Base-by-base conservation (phyloP, 1,140 invertebrate genomes). In the Pararge aegeria region DNA sequence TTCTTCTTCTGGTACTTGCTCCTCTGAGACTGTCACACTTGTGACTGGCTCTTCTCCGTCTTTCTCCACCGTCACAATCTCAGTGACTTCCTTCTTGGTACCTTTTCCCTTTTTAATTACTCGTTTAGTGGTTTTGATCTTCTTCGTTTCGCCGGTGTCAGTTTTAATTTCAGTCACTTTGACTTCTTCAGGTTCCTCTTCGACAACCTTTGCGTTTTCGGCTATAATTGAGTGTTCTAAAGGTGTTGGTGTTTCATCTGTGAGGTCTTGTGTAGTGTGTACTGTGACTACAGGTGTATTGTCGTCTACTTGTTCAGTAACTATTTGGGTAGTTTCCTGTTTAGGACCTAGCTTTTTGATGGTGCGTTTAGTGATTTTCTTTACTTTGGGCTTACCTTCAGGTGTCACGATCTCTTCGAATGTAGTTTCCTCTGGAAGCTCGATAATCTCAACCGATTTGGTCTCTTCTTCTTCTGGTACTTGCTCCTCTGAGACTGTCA, bases 271-370 rank as follows among this genome's bases (percentile, higher is more conserved):
- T 50, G 34, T 55, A 6, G 37, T 55, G 21, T 50, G 52, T 10
- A 50, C 34, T 29, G 46, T 38, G 3, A 51, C 6, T 3, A 42
- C 46, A 16, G 12, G 65, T 67, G 44, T 68, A 71, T 66, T 79
- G 55, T 38, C 73, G n/a, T 51, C 24, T 34, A 38, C 87, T 67
- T 91, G 82, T 54, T 90, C 70, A 12, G 90, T 90, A 13, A 87
- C 80, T 52, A 91, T 88, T 76, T 82, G 73, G 1, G 68, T 40
- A 7, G 29, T 30, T 51, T 84, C 51, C 1, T 20, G n/a, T 40
- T 24, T 53, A 1, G 70, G 54, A 60, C 75, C 57, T 62, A 73
- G 10, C 4, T 77, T 78, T 40, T 80, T 81, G 42, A 81, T 71
- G 5, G 87, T 68, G 5, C 78, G 75, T 61, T 85, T 90, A 9